Percentiles rank a stretch among this genome's conserved stretches.
phyloP scores from a whole-genome alignment of 2,888 invertebrate species.

The Ceriagrion tenellum region DNA sequence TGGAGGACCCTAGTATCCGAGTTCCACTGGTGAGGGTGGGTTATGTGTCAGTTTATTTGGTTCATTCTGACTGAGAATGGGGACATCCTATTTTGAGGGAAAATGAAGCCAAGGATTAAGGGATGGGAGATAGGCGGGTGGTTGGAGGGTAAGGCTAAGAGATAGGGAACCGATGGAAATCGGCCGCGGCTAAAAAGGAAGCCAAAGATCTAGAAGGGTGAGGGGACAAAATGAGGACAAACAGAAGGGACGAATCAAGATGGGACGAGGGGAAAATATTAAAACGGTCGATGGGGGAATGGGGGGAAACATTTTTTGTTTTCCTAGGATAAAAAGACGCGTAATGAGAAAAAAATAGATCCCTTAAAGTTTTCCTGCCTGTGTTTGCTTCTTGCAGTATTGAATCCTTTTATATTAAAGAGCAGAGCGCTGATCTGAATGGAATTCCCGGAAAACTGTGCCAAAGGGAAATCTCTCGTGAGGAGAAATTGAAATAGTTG shows the following conservation, averaged over 20 bases:
- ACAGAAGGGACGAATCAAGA: not conserved
- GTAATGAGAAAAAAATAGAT: conserved; percentile 6
- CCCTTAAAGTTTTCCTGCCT: not conserved
- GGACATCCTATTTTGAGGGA: conserved; percentile 39
- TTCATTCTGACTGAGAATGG: not conserved
- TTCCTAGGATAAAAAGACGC: not conserved
- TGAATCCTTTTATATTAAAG: not conserved
- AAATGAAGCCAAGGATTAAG: not conserved
- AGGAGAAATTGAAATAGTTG: not conserved
- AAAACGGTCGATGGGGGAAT: not conserved
- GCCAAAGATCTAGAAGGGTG: not conserved
- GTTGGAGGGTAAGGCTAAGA: not conserved
- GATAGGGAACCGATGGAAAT: not conserved
- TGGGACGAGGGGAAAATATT: not conserved
- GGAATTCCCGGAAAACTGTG: not conserved
- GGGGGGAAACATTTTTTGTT: not conserved
- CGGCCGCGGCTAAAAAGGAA: not conserved
- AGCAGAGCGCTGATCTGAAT: not conserved
- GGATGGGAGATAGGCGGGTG: not conserved
- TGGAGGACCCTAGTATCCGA: not conserved
- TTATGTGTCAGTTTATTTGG: conserved; percentile 28
- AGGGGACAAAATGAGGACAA: not conserved
- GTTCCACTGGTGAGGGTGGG: not conserved
- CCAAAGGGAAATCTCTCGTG: not conserved
- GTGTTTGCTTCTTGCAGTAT: not conserved